Percentiles rank a stretch among this genome's conserved stretches.
Evolutionary conservation across 1,140 invertebrate species (phyloP).

Genomic region (Platorchestia sp.): DNA sequence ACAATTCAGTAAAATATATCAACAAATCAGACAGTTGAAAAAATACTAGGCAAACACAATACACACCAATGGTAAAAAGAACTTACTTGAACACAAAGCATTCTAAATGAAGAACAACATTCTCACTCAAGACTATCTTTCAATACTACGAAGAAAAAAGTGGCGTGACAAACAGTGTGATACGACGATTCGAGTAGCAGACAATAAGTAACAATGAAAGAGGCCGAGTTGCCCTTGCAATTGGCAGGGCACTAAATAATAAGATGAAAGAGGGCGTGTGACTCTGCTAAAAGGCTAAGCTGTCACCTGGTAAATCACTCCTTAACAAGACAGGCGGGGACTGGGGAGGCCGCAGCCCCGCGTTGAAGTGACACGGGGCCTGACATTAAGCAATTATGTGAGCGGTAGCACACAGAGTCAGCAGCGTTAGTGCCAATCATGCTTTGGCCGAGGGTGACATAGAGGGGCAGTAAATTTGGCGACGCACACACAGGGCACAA

Average conservation of each 20-base stretch:
- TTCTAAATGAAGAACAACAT: neutral
- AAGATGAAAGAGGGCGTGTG: neutral
- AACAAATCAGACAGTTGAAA: neutral
- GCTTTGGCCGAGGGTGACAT: conserved; percentile 41
- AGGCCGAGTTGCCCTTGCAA: neutral
- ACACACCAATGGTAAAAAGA: neutral
- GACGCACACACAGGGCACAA: neutral
- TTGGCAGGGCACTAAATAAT: neutral
- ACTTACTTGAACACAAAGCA: neutral
- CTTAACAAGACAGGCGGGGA: conserved; percentile 13
- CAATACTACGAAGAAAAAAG: neutral
- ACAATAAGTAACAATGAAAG: neutral
- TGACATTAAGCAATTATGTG: conserved; percentile 43
- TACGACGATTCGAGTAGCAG: too few relatives aligned
- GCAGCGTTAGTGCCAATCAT: conserved; percentile 12
- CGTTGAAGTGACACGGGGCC: conserved; percentile 1
- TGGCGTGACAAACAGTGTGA: neutral
- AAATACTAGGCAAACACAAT: neutral
- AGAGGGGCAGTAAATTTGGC: conserved; percentile 17
- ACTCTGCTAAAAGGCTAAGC: neutral
- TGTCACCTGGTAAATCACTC: conserved; percentile 41
- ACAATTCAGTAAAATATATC: neutral
- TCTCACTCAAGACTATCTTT: neutral
- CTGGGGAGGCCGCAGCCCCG: neutral
- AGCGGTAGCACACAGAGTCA: conserved; percentile 21